These are phyloP conservation scores for Calameuta idolon DNA, from an alignment of 2,888 invertebrate genomes.

Conservation along the genomic window DNA sequence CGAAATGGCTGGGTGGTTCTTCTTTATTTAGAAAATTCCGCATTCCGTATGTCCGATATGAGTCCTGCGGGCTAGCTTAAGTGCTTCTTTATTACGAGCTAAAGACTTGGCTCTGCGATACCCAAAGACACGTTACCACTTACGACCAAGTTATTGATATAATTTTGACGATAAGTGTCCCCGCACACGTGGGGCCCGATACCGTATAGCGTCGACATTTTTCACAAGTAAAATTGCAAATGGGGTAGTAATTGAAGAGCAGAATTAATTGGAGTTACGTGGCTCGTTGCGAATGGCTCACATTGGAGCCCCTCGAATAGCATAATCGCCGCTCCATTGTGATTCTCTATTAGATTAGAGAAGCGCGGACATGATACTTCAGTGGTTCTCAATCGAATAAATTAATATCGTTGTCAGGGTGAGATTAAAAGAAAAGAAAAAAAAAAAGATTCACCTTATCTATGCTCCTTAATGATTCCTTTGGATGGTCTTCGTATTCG, in stretches of 20 bases:
- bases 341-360: slow-evolving; percentile 21
- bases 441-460: background rate
- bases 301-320: slow-evolving; percentile 2
- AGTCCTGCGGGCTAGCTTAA: slow-evolving; percentile 14
- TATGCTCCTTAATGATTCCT: background rate
- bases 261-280: slow-evolving; percentile 20
- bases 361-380: slow-evolving; percentile 16
- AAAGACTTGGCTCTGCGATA: background rate
- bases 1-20: slow-evolving; percentile 34
- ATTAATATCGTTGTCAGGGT: background rate
- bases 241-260: background rate
- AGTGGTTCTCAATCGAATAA: background rate
- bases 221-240: background rate
- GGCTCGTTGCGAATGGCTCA: background rate
- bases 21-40: slow-evolving; percentile 59
- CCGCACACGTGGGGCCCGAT: background rate
- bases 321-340: slow-evolving; percentile 22
- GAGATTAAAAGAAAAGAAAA: background rate
- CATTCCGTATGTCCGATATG: slow-evolving; percentile 42
- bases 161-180: background rate
- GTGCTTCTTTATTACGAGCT: slow-evolving; percentile 7
- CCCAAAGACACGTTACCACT: background rate
- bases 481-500: background rate
- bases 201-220: background rate
- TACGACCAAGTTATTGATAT: background rate